Evolutionary conservation across 2,113 vertebrate species (phyloP).

Genomic region (Callochromis pleurospilus): DNA sequence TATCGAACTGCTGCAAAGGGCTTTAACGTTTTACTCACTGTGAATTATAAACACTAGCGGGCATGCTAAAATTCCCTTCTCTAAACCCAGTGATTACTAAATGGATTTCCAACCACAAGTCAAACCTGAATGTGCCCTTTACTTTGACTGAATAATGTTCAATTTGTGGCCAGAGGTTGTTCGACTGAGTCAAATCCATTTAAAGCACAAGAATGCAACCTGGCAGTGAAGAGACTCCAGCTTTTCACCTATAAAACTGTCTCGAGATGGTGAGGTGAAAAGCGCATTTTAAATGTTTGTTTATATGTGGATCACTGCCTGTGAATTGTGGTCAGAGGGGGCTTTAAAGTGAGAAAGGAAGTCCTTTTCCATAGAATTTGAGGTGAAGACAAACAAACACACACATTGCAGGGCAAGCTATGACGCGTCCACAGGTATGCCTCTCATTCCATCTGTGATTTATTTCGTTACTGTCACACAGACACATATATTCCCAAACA

Average conservation of each 20-base stretch:
- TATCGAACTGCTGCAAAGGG: not conserved
- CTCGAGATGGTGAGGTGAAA: not conserved
- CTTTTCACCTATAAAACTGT: not conserved
- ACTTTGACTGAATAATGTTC: slow-evolving; percentile 13
- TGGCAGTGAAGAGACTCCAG: not conserved
- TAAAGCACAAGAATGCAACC: slow-evolving; percentile 30
- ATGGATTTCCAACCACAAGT: not conserved
- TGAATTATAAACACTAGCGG: not conserved
- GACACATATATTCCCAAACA: not conserved
- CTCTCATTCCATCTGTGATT: slow-evolving; percentile 40
- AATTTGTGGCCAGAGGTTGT: not conserved
- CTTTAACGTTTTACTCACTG: not conserved
- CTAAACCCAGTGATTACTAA: not conserved
- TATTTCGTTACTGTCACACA: not conserved
- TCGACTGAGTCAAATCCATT: not conserved
- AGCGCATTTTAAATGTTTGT: slow-evolving; percentile 11
- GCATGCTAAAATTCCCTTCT: not conserved
- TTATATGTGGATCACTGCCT: slow-evolving; percentile 38
- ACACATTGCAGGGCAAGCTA: slow-evolving; percentile 40
- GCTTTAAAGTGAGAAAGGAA: not conserved
- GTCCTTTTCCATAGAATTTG: not conserved
- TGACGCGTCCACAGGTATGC: slow-evolving; percentile 58
- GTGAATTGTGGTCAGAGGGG: slow-evolving; percentile 6
- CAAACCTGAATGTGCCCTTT: not conserved
- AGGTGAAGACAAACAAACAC: slow-evolving; percentile 33